These are phyloP conservation scores for Rhopalosiphum padi DNA, from an alignment of 1,140 invertebrate genomes.

Conservation along the genomic window DNA sequence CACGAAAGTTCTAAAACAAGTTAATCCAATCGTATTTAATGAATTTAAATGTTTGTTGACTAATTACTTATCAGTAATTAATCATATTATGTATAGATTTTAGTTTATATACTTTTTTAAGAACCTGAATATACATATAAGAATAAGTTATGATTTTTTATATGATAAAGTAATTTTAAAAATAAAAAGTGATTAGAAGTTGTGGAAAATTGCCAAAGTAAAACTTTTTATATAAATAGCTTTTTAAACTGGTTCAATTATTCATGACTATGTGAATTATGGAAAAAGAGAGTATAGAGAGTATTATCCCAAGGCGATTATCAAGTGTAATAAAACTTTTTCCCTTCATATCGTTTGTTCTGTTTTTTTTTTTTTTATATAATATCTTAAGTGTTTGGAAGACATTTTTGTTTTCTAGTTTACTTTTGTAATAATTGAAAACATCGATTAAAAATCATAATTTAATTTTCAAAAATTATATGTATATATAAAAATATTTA, in stretches of 20 bases:
- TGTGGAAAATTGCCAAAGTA: background rate
- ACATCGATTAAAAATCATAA: background rate
- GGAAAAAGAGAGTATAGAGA: background rate
- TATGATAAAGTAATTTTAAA: background rate
- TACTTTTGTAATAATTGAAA: background rate
- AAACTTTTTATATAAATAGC: constrained; percentile 6
- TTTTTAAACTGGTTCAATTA: constrained; percentile 24
- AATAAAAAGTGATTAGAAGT: constrained; percentile 14
- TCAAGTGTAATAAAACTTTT: constrained; percentile 26
- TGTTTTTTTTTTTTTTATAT: background rate
- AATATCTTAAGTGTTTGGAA: background rate
- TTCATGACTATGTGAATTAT: background rate
- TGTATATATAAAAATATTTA: background rate
- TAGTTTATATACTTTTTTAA: background rate
- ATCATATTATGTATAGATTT: background rate
- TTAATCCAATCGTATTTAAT: background rate
- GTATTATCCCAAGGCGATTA: background rate
- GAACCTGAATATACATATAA: background rate
- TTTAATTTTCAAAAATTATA: background rate
- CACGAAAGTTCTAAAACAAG: background rate
- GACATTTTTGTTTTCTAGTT: background rate
- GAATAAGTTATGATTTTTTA: background rate
- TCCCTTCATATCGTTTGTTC: background rate
- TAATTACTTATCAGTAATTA: background rate
- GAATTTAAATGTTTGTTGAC: background rate